Base-by-base conservation (phyloP, 1,140 invertebrate species). In the Acromyrmex heyeri region DNA sequence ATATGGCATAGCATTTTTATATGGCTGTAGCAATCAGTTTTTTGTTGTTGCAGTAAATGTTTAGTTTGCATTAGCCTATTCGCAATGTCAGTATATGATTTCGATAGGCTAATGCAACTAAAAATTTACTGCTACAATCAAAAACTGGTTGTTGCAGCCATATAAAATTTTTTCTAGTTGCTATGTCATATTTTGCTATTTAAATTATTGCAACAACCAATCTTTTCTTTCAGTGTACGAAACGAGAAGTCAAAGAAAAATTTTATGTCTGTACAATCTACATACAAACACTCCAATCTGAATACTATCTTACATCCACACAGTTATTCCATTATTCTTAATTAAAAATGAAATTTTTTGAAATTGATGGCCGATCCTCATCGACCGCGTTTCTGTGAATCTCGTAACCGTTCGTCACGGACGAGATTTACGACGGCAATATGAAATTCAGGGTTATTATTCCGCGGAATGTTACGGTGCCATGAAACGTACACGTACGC, bases 341-440 rank as follows among this genome's bases (percentile, higher is more conserved):
- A 78, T 65, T 64, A 65, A 65, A 50, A 50, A 30, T 30, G 12
- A 78, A 64, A 30, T 48, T 27, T 78, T 1, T 5, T 64, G 10
- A 64, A 77, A 44, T 62, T n/a, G 34, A 77, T 64, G 57, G 34
- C 16, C 21, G 57, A 50, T 64, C 27, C 38, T 48, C 24, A 5
- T 21, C 16, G 24, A 12, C 18, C 18, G 18, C 27, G 24, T 78
- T 78, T 78, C 27, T n/a, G n/a, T 78, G 18, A 50, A 48, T 57
- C 59, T 65, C 61, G 24, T 30, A 78, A 78, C 18, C 24, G 27
- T 30, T 38, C 38, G 10, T 65, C 18, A n/a, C 38, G 18, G 18
- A 5, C n/a, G 18, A 78, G 44, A 78, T 78, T 78, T 78, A 78
- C 18, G 76, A 78, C 61, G 24, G 44, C 24, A 48, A 78, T 65